Evolutionary conservation across 2,888 invertebrate genomes (phyloP).

Genomic region (Cinara cedri): DNA sequence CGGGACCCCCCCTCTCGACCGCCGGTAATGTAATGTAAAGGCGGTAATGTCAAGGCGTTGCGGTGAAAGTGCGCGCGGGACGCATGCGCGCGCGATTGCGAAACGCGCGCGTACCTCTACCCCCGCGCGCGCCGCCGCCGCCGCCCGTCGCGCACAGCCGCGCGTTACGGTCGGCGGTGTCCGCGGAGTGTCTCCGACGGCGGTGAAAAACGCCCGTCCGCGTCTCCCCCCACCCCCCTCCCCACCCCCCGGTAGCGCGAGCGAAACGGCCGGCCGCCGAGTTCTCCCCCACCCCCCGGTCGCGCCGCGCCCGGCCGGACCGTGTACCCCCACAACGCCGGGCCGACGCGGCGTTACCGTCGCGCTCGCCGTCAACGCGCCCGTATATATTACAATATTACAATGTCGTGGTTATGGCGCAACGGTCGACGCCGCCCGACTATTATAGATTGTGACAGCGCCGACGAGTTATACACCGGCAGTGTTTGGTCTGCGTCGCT

Average conservation of each 20-base stretch:
- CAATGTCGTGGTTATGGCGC: neutral
- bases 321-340: too few species aligned
- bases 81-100: slow-evolving; percentile 16
- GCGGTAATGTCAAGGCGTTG: too few species aligned
- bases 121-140: neutral
- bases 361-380: too few species aligned
- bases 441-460: slow-evolving; percentile 1
- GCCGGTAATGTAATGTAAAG: too few species aligned
- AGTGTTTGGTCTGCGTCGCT: slow-evolving; percentile 24
- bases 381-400: neutral
- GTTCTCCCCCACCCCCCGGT: neutral
- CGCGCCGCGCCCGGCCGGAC: too few species aligned
- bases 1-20: too few species aligned
- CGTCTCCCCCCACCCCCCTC: too few species aligned
- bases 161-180: too few species aligned
- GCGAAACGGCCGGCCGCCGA: slow-evolving; percentile 6
- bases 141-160: too few species aligned
- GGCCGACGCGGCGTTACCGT: too few species aligned
- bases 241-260: too few species aligned
- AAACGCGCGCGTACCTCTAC: neutral
- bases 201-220: slow-evolving; percentile 26
- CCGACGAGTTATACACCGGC: slow-evolving; percentile 18
- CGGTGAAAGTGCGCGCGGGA: neutral
- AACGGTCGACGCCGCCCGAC: neutral
- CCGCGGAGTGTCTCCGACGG: neutral